Evolutionary conservation across 2,888 invertebrate species (phyloP).

Genomic region (Drosophila prostipennis): DNA sequence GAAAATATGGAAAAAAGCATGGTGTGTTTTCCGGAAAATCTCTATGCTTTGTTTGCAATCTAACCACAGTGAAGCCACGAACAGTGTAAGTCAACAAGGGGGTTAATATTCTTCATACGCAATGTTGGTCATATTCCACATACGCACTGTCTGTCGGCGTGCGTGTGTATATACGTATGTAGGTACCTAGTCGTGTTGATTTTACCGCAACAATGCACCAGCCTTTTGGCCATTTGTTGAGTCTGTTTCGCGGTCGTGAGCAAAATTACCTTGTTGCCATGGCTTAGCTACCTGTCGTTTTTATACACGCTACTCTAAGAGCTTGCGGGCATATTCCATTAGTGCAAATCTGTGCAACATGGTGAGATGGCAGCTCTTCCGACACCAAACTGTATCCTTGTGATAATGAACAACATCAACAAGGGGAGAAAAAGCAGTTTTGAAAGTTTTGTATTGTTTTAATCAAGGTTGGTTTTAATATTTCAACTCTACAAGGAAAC

Average conservation of each 20-base stretch:
- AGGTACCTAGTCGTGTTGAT: neutral
- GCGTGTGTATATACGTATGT: neutral
- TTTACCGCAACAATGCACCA: constrained; percentile 4
- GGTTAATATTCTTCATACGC: constrained; percentile 22
- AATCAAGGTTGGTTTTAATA: no score
- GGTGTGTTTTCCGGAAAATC: neutral
- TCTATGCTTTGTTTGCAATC: constrained; percentile 13
- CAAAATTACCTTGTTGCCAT: constrained; percentile 7
- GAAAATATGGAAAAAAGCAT: constrained; percentile 5
- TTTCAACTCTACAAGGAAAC: no score
- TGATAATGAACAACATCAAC: neutral
- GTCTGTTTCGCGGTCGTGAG: neutral
- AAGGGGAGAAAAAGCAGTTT: no score
- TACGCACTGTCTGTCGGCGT: constrained; percentile 20
- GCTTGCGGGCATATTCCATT: neutral
- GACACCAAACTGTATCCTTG: neutral
- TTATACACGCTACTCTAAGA: neutral
- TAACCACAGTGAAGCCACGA: constrained; percentile 13
- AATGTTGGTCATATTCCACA: constrained; percentile 13
- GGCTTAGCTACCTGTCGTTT: neutral
- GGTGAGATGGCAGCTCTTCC: neutral
- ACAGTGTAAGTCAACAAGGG: neutral
- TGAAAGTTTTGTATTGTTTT: no score
- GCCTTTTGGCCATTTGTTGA: constrained; percentile 4
- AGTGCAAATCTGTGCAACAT: neutral